phyloP scores from a whole-genome alignment of 2,888 invertebrate genomes.

The Catocala sponsa region DNA sequence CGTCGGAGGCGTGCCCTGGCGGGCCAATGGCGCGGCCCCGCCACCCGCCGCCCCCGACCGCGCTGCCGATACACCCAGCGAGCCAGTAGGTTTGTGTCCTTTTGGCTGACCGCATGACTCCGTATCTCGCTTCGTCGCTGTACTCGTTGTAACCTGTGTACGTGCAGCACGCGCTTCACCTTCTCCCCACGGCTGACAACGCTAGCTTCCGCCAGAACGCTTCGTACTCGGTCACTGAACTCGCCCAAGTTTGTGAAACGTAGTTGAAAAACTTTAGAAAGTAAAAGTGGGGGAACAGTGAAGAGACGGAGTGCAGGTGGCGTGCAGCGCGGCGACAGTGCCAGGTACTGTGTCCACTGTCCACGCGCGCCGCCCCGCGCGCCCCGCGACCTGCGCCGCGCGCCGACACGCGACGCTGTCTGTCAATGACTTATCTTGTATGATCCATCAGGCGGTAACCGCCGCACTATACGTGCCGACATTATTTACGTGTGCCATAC shows the following conservation, averaged over 20 bases:
- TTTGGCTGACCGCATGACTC: slow-evolving; percentile 89
- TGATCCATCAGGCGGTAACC: slow-evolving; percentile 29
- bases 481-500: slow-evolving; percentile 24
- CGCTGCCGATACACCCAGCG: slow-evolving; percentile 77
- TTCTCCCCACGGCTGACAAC: slow-evolving; percentile 65
- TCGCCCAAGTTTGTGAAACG: slow-evolving; percentile 71
- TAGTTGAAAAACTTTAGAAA: slow-evolving; percentile 70
- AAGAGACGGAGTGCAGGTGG: slow-evolving; percentile 68
- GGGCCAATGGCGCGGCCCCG: slow-evolving; percentile 82
- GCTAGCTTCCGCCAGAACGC: slow-evolving; percentile 80
- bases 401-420: slow-evolving; percentile 62
- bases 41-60: slow-evolving; percentile 76
- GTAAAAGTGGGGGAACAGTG: slow-evolving; percentile 71
- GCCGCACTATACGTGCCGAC: slow-evolving; percentile 19
- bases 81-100: slow-evolving; percentile 89
- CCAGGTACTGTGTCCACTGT: slow-evolving; percentile 76
- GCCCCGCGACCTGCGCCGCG: slow-evolving; percentile 55
- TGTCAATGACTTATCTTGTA: slow-evolving; percentile 38
- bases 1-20: slow-evolving; percentile 82
- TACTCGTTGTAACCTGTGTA: slow-evolving; percentile 83
- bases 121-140: slow-evolving; percentile 88
- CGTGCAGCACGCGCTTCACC: slow-evolving; percentile 83
- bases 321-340: slow-evolving; percentile 74
- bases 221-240: slow-evolving; percentile 63
- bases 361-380: slow-evolving; percentile 41